Base-by-base conservation (phyloP, 2,888 invertebrate species). In the Pardosa pseudoannulata region DNA sequence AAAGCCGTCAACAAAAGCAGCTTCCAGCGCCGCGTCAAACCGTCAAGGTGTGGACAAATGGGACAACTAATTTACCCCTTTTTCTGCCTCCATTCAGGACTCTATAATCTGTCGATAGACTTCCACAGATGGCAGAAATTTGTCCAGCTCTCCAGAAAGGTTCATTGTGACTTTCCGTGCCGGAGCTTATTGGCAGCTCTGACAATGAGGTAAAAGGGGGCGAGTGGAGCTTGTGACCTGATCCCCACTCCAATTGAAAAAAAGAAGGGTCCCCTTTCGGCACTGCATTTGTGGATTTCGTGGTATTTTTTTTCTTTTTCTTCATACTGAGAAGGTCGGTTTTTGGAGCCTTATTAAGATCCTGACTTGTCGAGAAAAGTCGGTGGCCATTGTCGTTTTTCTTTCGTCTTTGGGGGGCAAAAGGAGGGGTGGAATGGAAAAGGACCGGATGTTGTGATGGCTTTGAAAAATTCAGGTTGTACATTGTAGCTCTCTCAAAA, bases 31-130 rank as follows among this genome's bases (percentile, higher is more conserved):
- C 11, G 7, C 23, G 70, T 70, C 70, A 70, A 39, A 27, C 16
- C 28, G 11, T 41, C 19, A 23, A 70, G 70, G 70, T 70, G 70
- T 70, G 70, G 70, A 70, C 70, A 70, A 70, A 70, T 70, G 41
- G 70, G 70, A 39, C 70, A 13, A 70, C 70, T 70, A 70, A 70
- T 70, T 70, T 70, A 70, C 70, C 70, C 70, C 70, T 70, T 70
- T 67, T 27, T n/a, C 41, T 23, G 16, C 70, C 41, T 70, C 70
- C 13, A 23, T 70, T 70, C 70, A 70, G 23, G 27, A 56, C 56
- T 56, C 56, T 23, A 56, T 56, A 56, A 56, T 56, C 56, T 23
- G 2, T 11, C 56, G 56, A 56, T 56, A 56, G 56, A 56, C 56
- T 56, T n/a, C 23, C 56, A 56, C 56, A 56, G 56, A 56, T 56